Percentiles rank a stretch among this genome's conserved stretches.
Conservation (phyloP, 2,797 vertebrate genomes). For the Tragopan temminckii region DNA sequence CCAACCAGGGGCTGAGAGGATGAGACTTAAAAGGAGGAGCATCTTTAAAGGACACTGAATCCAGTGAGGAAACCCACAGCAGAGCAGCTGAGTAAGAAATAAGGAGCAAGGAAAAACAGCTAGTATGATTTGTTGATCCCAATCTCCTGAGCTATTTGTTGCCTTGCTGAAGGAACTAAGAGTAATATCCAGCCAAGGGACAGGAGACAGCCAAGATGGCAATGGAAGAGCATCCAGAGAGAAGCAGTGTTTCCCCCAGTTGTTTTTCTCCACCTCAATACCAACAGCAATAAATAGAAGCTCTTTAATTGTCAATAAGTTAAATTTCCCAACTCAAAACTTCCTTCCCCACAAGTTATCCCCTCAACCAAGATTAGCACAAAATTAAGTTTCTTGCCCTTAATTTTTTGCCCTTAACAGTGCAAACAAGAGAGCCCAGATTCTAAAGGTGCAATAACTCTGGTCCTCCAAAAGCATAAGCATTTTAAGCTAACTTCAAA, state of each 20-base stretch:
- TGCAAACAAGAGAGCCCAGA: neutral
- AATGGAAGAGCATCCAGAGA: neutral
- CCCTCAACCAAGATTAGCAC: neutral
- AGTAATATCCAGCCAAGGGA: neutral
- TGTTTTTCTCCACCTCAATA: neutral
- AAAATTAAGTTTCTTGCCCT: neutral
- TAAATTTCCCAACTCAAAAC: neutral
- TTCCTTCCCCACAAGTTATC: neutral
- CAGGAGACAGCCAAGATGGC: accelerated
- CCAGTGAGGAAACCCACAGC: neutral
- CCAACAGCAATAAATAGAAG: neutral
- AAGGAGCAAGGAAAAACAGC: neutral
- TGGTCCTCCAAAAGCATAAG: neutral
- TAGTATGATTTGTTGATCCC: neutral
- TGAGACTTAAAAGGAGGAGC: neutral
- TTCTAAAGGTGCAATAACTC: neutral
- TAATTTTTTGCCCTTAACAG: neutral
- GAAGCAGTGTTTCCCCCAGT: neutral
- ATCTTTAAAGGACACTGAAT: neutral
- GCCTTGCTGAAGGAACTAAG: neutral
- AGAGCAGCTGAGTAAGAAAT: neutral
- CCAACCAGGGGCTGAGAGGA: neutral
- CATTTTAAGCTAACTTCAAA: neutral
- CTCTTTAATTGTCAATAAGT: neutral
- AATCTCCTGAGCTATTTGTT: neutral